Evolutionary conservation across 2,888 invertebrate species (phyloP).

Genomic region (Hipparchia sbordonii): DNA sequence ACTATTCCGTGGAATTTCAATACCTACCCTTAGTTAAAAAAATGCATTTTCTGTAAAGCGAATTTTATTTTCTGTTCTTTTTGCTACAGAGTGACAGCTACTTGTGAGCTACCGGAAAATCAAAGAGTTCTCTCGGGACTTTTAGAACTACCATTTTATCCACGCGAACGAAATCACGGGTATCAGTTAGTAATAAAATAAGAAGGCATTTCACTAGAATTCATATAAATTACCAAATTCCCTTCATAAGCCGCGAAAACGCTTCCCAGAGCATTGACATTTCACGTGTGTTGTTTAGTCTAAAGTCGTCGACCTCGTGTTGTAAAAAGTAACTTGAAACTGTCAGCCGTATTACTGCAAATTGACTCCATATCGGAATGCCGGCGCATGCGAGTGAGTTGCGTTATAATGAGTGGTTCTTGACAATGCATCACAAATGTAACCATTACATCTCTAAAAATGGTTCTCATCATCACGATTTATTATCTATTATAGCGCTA

Average conservation of each 20-base stretch:
- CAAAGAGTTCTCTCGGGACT: no score
- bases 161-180: no score
- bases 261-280: conserved; percentile 64
- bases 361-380: conserved; percentile 71
- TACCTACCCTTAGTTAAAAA: no score
- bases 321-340: conserved; percentile 75
- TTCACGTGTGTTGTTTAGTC: conserved; percentile 63
- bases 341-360: conserved; percentile 70
- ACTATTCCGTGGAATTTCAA: no score
- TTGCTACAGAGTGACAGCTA: no score
- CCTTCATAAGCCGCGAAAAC: conserved; percentile 23
- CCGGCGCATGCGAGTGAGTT: conserved; percentile 39
- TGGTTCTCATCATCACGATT: conserved; percentile 14
- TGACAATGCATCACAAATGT: conserved; percentile 42
- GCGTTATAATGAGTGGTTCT: conserved; percentile 42
- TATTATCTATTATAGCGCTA: neutral
- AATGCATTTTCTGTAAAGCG: no score
- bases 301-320: conserved; percentile 64
- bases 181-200: no score
- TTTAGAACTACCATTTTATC: no score
- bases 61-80: no score
- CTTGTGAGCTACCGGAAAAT: no score
- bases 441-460: conserved; percentile 24
- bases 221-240: neutral
- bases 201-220: neutral